Percentiles rank a stretch among this genome's conserved stretches.
phyloP scores from a whole-genome alignment of 1,140 invertebrate genomes.

The Oppia nitens region DNA sequence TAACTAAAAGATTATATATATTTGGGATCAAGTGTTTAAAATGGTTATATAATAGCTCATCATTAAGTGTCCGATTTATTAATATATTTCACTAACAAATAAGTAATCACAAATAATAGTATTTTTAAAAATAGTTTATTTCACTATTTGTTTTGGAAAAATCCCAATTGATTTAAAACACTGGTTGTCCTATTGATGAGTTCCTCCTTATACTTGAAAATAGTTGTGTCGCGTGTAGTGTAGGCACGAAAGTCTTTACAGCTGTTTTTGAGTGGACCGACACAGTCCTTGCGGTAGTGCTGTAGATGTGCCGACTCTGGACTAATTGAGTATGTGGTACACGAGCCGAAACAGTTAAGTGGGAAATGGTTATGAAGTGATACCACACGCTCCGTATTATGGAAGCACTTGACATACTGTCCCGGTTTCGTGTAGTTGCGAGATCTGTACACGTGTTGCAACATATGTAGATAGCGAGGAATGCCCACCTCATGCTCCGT shows the following conservation, averaged over 20 bases:
- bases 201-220: constrained; percentile 67
- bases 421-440: constrained; percentile 82
- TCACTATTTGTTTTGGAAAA: constrained; percentile 43
- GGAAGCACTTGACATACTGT: constrained; percentile 85
- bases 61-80: no score
- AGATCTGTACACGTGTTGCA: constrained; percentile 75
- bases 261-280: constrained; percentile 64
- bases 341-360: constrained; percentile 65
- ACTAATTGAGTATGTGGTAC: constrained; percentile 67
- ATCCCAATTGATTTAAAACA: constrained; percentile 50
- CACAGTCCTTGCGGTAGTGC: constrained; percentile 82
- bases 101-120: no score
- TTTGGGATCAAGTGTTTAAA: no score
- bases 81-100: no score
- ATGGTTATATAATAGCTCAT: no score
- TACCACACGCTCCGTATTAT: constrained; percentile 69
- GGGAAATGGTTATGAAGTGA: constrained; percentile 86
- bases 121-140: no score
- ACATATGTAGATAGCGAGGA: constrained; percentile 78
- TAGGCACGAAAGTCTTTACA: constrained; percentile 62
- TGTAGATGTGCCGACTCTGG: constrained; percentile 69
- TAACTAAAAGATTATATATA: no score
- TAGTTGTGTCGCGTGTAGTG: constrained; percentile 62
- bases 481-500: constrained; percentile 36
- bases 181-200: constrained; percentile 48